These are phyloP conservation scores for Denticeps clupeoides DNA, from an alignment of 2,797 vertebrate genomes.

Conservation along the genomic window DNA sequence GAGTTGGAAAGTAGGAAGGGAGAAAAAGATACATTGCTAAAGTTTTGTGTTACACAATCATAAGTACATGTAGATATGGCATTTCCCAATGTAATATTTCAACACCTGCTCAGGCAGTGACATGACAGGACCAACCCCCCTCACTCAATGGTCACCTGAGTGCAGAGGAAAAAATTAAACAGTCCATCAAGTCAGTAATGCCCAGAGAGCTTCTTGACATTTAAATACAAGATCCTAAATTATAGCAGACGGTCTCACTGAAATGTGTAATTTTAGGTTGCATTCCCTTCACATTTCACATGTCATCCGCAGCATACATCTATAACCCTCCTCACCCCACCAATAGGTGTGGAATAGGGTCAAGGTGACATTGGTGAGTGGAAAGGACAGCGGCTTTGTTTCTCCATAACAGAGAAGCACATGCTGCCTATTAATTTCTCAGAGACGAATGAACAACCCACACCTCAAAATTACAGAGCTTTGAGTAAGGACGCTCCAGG, in stretches of 20 bases:
- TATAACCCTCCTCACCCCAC: conserved; percentile 11
- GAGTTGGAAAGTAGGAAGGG: no score
- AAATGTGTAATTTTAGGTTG: conserved; percentile 26
- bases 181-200: not conserved
- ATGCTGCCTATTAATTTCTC: conserved; percentile 11
- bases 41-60: no score
- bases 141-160: conserved; percentile 7
- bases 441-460: no score
- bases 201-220: conserved; percentile 7
- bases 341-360: conserved; percentile 20
- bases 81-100: no score
- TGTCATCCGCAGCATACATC: conserved; percentile 1
- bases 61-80: no score
- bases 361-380: conserved; percentile 17
- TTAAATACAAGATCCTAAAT: conserved; percentile 27
- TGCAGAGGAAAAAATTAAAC: not conserved
- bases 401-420: not conserved
- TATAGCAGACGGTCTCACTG: conserved; percentile 27
- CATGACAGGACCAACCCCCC: no score
- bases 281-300: conserved; percentile 16
- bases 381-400: conserved; percentile 29
- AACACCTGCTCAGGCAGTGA: no score
- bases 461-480: no score
- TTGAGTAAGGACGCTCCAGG: no score
- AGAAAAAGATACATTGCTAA: no score